Evolutionary conservation across 1,140 invertebrate genomes (phyloP), one percentile per base, ranked within the genome.

Genomic region (Drosophila jambulina): DNA sequence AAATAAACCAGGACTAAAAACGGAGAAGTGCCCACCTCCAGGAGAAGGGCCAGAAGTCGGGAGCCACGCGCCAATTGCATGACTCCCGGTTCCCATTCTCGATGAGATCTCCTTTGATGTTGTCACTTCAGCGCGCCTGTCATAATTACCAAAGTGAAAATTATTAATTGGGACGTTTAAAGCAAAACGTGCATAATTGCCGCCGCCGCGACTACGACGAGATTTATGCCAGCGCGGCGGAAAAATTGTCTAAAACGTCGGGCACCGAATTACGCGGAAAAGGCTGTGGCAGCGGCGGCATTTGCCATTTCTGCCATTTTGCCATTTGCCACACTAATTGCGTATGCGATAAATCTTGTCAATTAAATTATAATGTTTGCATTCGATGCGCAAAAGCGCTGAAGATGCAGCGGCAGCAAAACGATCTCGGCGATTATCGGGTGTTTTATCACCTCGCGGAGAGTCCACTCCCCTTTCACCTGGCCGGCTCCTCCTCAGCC

Each of bases 321-420:
- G 69, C 68, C 70, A 91, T 87, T 86, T 91, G 86, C 87, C 83
- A 87, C 83, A 79, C 90, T 91, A 91, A 91, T 91, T 91, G 90
- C 85, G 74, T 85, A 91, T 82, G 90, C 90, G 82, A 91, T 91
- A 91, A 91, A 91, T 91, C 90, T 91, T 91, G 90, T 91, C 90
- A 91, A 91, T 91, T 91, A 91, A 91, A 91, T 91, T 91, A 91
- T 91, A 84, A 91, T 91, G 85, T 90, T 88, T 90, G 85, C 85
- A 90, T 90, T 82, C 64, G 62, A 85, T 82, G 80, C 64, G 80
- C 64, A 80, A 87, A 87, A 78, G 62, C 72, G 83, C 80, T 87
- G 80, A 88, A 90, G 82, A 91, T 77, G 86, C 69, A 78, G 51
- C 69, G 58, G 75, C 75, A 81, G 82, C 86, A 90, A 90, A 90